phyloP scores from a whole-genome alignment of 2,797 vertebrate species.

The Anabacerthia variegaticeps region DNA sequence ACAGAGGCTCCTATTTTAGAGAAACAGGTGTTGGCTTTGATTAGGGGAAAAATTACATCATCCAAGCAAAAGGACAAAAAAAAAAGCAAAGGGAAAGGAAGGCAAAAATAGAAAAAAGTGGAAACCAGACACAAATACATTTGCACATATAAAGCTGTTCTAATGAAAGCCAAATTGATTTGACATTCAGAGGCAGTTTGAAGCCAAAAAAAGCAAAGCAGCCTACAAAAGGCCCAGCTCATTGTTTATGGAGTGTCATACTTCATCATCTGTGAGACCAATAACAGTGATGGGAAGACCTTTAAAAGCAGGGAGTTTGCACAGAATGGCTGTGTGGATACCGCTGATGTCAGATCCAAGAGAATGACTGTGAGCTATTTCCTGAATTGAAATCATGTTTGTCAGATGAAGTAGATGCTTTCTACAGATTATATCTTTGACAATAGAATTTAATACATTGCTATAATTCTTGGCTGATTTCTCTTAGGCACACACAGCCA shows the following conservation, averaged over 20 bases:
- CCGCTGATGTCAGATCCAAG: constrained; percentile 89
- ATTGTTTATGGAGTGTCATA: constrained; percentile 98
- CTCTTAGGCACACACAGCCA: constrained; percentile 5
- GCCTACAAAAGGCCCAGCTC: constrained; percentile 90
- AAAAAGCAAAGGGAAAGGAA: constrained; percentile 60
- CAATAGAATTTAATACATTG: constrained; percentile 53
- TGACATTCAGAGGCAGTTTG: constrained; percentile 89
- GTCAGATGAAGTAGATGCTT: constrained; percentile 78
- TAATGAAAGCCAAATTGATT: constrained; percentile 94
- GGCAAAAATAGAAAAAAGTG: constrained; percentile 73
- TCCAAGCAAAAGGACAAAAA: constrained; percentile 56
- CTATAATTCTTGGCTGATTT: constrained; percentile 58
- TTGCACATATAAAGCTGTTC: constrained; percentile 89
- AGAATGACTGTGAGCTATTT: constrained; percentile 85
- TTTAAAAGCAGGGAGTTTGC: constrained; percentile 84
- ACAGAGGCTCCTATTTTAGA: constrained; percentile 64
- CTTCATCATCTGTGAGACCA: constrained; percentile 94
- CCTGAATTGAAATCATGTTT: constrained; percentile 83
- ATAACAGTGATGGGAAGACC: constrained; percentile 88
- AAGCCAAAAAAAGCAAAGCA: constrained; percentile 85
- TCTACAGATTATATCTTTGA: constrained; percentile 80
- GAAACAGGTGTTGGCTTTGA: constrained; percentile 86
- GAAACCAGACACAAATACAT: constrained; percentile 85
- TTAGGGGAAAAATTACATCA: constrained; percentile 86
- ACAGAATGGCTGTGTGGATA: constrained; percentile 84